Conservation (phyloP, 2,113 vertebrate species). For the Acanthisitta chloris region DNA sequence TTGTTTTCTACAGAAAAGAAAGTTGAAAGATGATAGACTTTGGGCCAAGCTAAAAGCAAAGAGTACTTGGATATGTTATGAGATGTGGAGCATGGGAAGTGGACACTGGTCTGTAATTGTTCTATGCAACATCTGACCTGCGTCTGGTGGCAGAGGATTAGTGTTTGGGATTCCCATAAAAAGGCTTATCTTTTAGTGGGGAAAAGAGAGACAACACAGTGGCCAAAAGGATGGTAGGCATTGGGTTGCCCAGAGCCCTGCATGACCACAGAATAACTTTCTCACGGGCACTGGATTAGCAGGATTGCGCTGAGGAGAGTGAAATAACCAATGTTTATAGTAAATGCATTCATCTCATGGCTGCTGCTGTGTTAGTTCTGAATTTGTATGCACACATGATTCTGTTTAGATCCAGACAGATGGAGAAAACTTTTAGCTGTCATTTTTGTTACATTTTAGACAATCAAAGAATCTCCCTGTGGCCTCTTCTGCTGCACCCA, state of each 20-base stretch:
- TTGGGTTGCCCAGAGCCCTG: neutral
- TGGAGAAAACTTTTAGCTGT: slow-evolving; percentile 50
- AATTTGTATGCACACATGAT: slow-evolving; percentile 15
- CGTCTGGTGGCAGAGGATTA: neutral
- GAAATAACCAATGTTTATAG: neutral
- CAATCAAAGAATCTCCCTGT: slow-evolving; percentile 18
- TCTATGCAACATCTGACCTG: neutral
- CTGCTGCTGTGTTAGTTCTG: neutral
- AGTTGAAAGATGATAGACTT: neutral
- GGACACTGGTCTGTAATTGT: neutral
- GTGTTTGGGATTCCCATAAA: neutral
- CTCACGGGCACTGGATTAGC: neutral
- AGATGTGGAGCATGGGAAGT: neutral
- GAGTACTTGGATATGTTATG: neutral
- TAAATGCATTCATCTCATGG: neutral
- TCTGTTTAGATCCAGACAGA: slow-evolving; percentile 37
- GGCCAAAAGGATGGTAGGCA: neutral
- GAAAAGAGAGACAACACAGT: neutral
- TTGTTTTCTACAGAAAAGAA: neutral
- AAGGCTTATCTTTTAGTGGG: neutral
- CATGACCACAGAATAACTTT: neutral
- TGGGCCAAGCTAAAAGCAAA: neutral
- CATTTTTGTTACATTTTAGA: slow-evolving; percentile 46
- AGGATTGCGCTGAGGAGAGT: neutral
- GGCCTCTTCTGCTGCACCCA: slow-evolving; percentile 10